Base-by-base conservation (phyloP, 2,113 vertebrate genomes). In the Notothenia coriiceps region DNA sequence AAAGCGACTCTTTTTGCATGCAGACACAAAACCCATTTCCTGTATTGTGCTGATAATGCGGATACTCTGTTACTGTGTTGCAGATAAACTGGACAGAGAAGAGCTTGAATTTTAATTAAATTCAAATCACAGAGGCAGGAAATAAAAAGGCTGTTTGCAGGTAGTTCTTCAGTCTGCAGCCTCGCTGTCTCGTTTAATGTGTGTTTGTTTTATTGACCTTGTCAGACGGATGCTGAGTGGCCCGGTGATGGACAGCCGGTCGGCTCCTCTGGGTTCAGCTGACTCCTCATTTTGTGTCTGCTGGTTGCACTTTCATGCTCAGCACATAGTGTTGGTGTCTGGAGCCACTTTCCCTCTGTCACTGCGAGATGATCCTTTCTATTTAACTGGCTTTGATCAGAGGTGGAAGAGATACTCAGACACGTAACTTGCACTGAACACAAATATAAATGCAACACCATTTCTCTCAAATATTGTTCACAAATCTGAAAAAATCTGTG, bases 151-250 rank as follows among this genome's bases (percentile, higher is more conserved):
- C 14, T 50, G 64, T 69, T 55, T 35, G 15, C 33, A 29, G 72
- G 29, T 52, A 15, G 20, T 35, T 35, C 61, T 44, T 25, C 29
- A 50, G n/a, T 62, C 52, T 59, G 49, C 44, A 64, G 40, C 68
- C 71, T 10, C 47, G 43, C 50, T 15, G 17, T 50, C 43, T 55
- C 25, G 0, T 77, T 35, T 68, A 2, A 40, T 18, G 62, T 29
- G 54, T 35, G 71, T 74, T 49, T 50, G 64, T 77, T 82, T 75
- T 84, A 82, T 72, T 74, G 71, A 87, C 79, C 80, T 78, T 74
- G 78, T 84, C 75, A 51, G 33, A 25, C 46, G 44, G 78, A 62
- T 60, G 85, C 72, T 86, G 80, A 82, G 68, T 60, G 33, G 74
- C 54, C 40, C 14, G 9, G 29, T 74, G 84, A 83, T 22, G 1